A percentile compares a stretch with the other conserved stretches of the same genome.
Evolutionary conservation across 2,797 vertebrate species (phyloP).

Genomic region (Mionectes olivaceus): DNA sequence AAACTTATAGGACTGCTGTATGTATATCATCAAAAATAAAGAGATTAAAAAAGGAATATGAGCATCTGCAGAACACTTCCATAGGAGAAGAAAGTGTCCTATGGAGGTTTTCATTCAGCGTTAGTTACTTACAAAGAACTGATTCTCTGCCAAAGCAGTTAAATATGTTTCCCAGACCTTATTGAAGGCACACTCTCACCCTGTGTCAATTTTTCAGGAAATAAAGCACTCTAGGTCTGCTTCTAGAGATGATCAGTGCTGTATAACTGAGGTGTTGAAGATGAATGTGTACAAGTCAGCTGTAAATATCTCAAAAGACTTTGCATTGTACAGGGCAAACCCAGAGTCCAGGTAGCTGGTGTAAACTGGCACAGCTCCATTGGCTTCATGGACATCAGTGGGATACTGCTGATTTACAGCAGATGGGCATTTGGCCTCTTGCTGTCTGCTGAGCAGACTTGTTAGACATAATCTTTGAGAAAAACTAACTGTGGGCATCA

Average conservation of each 20-base stretch:
- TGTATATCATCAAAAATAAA: not conserved
- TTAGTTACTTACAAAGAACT: not conserved
- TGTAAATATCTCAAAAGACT: not conserved
- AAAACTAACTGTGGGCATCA: not conserved
- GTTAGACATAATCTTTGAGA: not conserved
- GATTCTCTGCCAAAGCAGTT: slow-evolving; percentile 9
- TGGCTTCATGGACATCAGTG: not conserved
- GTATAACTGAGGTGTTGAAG: not conserved
- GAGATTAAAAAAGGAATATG: not conserved
- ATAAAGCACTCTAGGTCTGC: not conserved
- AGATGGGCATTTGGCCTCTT: not conserved
- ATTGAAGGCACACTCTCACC: not conserved
- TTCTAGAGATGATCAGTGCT: not conserved
- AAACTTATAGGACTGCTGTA: not conserved
- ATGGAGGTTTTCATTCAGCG: not conserved
- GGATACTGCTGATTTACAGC: not conserved
- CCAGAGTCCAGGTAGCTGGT: not conserved
- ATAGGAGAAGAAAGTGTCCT: not conserved
- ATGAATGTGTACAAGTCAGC: not conserved
- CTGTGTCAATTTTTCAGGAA: not conserved
- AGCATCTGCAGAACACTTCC: not conserved
- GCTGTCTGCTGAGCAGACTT: not conserved
- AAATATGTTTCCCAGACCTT: slow-evolving; percentile 26
- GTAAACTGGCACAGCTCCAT: not conserved
- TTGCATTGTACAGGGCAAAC: not conserved